Evolutionary conservation across 2,113 vertebrate genomes (phyloP), one percentile per base, ranked within the genome.

Genomic region (Ochotona princeps): DNA sequence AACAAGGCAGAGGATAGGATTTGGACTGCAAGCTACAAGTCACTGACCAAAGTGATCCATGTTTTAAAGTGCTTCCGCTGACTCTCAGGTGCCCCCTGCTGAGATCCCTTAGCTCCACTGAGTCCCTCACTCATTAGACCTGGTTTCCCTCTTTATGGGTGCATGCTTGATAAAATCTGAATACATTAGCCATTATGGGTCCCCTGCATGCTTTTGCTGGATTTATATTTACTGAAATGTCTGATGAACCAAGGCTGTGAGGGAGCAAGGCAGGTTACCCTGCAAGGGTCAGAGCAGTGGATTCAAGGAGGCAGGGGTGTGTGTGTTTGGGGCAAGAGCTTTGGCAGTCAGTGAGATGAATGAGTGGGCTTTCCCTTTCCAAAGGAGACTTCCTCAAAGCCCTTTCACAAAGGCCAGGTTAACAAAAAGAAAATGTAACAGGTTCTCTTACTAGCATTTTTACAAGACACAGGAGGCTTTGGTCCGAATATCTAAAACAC

Each of bases 11-110:
- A 28, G 4, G 63, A 47, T 30, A 66, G 12, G 13, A 57, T 57
- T 15, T 57, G 11, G 35, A 28, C 25, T 17, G 54, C 0, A 9
- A 70, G 8, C 12, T 26, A 30, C 1, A 6, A 38, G 85, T 85
- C 14, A 0, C 2, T 20, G n/a, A 11, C 6, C 26, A 11, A 13
- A 15, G 18, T 49, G n/a, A 11, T 6, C 26, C 14, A 13, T 20
- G 18, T 49, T 86, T 94, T 86, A 32, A 74, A 73, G 21, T 5
- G 1, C 54, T 9, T 2, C 6, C 32, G 30, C 30, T 93, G 44
- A 49, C 76, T 30, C 38, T 73, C 8, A 80, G 12, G 20, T 32
- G 7, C 47, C 54, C n/a, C 54, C 17, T 15, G 25, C 18, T 44
- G 87, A 83, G 73, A 81, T 63, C 17, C 10, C 6, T 25, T 65